phyloP scores from a whole-genome alignment of 2,113 vertebrate genomes.

The Centropus bengalensis region DNA sequence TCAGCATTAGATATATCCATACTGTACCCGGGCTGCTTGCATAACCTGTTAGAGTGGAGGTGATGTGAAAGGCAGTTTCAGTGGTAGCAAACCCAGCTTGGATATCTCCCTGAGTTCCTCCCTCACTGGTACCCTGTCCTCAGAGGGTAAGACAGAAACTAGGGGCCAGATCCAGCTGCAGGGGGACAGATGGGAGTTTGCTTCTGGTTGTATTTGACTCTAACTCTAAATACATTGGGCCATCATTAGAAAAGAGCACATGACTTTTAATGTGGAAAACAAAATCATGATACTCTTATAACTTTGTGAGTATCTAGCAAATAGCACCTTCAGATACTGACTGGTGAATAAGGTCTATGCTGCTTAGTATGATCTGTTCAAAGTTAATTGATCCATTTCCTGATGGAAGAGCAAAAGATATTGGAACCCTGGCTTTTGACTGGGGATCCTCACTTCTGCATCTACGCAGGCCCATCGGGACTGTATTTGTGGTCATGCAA shows the following conservation, averaged over 20 bases:
- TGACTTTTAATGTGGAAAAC: neutral
- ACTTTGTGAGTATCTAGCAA: neutral
- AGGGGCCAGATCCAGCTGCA: neutral
- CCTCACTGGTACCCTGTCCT: neutral
- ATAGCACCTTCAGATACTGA: neutral
- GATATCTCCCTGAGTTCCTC: neutral
- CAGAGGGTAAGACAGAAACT: neutral
- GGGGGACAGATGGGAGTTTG: neutral
- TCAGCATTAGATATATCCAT: neutral
- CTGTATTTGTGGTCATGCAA: accelerated
- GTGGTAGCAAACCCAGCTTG: neutral
- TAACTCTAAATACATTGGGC: accelerated
- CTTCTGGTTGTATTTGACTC: neutral
- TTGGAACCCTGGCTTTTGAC: neutral
- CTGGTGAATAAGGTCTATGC: neutral
- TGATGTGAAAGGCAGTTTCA: neutral
- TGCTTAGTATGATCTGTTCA: neutral
- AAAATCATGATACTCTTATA: neutral
- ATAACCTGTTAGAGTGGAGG: neutral
- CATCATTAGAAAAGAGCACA: neutral
- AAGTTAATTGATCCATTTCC: neutral
- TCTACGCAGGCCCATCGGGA: neutral
- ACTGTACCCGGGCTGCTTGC: neutral
- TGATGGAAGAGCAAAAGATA: neutral
- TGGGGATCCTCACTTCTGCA: neutral